Evolutionary conservation across 1,140 invertebrate species (phyloP).

Genomic region (Brevipalpus yothersi): DNA sequence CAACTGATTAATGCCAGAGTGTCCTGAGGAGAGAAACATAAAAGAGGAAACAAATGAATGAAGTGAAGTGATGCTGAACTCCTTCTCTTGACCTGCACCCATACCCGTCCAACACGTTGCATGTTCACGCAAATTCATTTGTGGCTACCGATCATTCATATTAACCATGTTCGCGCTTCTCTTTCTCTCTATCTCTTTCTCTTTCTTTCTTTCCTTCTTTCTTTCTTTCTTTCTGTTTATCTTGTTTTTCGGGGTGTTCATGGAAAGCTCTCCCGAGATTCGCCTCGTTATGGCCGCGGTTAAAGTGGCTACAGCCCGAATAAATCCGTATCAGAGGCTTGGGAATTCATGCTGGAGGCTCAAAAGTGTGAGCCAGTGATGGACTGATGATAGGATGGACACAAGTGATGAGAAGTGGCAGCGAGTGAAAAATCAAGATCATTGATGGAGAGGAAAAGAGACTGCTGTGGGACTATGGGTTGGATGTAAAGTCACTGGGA

Average conservation of each 20-base stretch:
- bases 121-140: background rate
- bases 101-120: background rate
- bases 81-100: background rate
- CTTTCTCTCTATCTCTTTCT: background rate
- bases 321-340: no score
- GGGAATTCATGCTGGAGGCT: no score
- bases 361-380: no score
- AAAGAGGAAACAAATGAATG: background rate
- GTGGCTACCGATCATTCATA: background rate
- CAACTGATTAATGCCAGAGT: slow-evolving; percentile 91
- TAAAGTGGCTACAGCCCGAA: no score
- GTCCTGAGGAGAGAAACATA: slow-evolving; percentile 27
- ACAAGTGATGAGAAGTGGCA: no score
- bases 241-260: background rate
- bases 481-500: background rate
- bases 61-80: background rate
- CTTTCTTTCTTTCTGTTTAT: background rate
- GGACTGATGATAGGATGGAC: no score
- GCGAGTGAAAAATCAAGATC: no score
- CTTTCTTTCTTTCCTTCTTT: background rate
- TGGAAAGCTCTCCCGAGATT: no score
- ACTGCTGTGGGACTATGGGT: no score
- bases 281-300: no score
- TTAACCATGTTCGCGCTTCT: background rate
- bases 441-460: no score